Evolutionary conservation across 2,113 vertebrate genomes (phyloP).

Genomic region (Chaetops frenatus): DNA sequence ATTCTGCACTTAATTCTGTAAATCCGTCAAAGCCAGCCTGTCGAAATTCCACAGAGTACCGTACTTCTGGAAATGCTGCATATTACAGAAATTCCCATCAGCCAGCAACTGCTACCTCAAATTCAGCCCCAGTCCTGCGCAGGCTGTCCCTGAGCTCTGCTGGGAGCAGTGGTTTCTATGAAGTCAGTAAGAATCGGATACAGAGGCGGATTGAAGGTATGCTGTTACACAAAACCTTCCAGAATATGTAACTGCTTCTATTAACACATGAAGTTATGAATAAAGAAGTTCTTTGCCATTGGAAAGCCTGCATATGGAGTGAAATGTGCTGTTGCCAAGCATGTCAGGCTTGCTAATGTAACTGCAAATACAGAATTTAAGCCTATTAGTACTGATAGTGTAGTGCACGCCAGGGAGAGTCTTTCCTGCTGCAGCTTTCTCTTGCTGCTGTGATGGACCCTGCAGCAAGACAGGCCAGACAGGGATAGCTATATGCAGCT

Average conservation of each 20-base stretch:
- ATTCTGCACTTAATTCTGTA: constrained; percentile 81
- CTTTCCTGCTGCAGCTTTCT: not conserved
- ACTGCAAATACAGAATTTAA: not conserved
- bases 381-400: not conserved
- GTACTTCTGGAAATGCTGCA: constrained; percentile 60
- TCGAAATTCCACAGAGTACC: constrained; percentile 71
- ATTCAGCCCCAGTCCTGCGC: constrained; percentile 55
- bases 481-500: not conserved
- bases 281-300: not conserved
- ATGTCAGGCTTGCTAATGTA: not conserved
- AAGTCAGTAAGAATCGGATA: constrained; percentile 69
- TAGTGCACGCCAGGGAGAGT: not conserved
- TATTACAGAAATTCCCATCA: constrained; percentile 67
- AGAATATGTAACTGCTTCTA: not conserved
- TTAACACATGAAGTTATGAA: not conserved
- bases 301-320: not conserved
- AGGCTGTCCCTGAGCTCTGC: constrained; percentile 68
- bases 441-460: not conserved
- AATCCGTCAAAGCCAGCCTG: constrained; percentile 66
- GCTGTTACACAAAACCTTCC: not conserved
- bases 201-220: constrained; percentile 87
- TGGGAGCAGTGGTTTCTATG: constrained; percentile 58
- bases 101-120: constrained; percentile 58
- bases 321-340: not conserved
- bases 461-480: not conserved